Evolutionary conservation across 1,140 invertebrate species (phyloP).

Genomic region (Drosophila albomicans): DNA sequence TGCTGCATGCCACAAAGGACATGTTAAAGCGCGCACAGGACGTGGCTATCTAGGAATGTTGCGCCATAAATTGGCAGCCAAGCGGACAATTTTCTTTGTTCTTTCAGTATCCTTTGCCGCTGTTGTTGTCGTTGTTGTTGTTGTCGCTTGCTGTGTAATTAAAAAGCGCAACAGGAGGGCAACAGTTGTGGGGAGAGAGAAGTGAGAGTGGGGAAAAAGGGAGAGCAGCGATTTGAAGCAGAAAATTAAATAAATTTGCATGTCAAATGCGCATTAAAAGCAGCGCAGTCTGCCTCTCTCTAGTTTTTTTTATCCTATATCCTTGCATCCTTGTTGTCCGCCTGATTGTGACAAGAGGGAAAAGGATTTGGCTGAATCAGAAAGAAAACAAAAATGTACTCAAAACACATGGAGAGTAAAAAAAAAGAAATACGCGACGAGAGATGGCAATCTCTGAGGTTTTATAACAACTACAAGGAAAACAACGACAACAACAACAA

Average conservation of each 20-base stretch:
- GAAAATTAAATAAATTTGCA: conserved; percentile 84
- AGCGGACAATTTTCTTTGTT: conserved; percentile 44
- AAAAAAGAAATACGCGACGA: conserved; percentile 32
- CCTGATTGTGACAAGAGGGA: conserved; percentile 68
- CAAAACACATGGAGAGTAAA: conserved; percentile 13
- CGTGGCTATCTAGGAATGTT: conserved; percentile 51
- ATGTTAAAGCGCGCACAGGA: conserved; percentile 55
- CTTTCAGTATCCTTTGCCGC: conserved; percentile 1
- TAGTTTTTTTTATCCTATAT: neutral
- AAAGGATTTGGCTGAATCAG: conserved; percentile 69
- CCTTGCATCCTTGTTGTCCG: conserved; percentile 33
- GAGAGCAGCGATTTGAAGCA: conserved; percentile 60
- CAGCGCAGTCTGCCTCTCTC: conserved; percentile 10
- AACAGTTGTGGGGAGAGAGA: neutral
- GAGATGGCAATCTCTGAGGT: conserved; percentile 40
- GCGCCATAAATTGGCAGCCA: conserved; percentile 52
- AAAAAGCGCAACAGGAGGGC: conserved; percentile 73
- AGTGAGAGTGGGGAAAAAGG: neutral
- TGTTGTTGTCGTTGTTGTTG: conserved; percentile 1
- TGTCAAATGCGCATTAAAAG: conserved; percentile 80
- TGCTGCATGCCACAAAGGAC: conserved; percentile 53
- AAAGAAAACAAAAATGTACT: neutral
- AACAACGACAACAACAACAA: conserved; percentile 37
- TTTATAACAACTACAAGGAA: conserved; percentile 10
- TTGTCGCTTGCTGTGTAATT: conserved; percentile 58